A percentile compares a stretch with the other conserved stretches of the same genome.
Conservation (phyloP, 2,888 invertebrate species). For the Rugalucina vietnamica region DNA sequence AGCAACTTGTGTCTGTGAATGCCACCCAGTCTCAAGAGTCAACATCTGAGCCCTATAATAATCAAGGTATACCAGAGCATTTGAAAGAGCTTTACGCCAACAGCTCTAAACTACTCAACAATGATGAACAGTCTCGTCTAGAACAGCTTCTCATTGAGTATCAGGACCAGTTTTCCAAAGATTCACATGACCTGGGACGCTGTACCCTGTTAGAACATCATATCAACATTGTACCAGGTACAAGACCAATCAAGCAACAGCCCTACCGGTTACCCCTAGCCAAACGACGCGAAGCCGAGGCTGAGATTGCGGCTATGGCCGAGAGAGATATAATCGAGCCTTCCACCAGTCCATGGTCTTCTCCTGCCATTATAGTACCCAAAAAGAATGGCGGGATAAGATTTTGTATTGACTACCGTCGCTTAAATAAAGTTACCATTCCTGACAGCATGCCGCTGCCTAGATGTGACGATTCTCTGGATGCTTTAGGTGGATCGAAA, state of each 20-base stretch:
- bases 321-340: background rate
- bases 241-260: background rate
- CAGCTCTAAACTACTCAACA: background rate
- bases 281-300: background rate
- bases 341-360: conserved; percentile 32
- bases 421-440: conserved; percentile 36
- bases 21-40: background rate
- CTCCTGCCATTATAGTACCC: conserved; percentile 44
- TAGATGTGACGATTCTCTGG: conserved; percentile 38
- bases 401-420: conserved; percentile 45
- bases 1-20: background rate
- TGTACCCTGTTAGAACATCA: background rate
- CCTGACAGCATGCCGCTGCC: conserved; percentile 46
- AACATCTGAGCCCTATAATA: no score
- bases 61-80: background rate
- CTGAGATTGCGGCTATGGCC: background rate
- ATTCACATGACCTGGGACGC: background rate
- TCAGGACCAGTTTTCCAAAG: background rate
- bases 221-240: background rate
- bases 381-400: conserved; percentile 32
- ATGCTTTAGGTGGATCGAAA: conserved; percentile 37
- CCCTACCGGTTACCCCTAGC: background rate
- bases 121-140: background rate
- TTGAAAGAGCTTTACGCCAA: background rate
- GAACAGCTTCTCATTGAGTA: background rate